Evolutionary conservation across 2,797 vertebrate species (phyloP).

Genomic region (Lagocephalus sceleratus): DNA sequence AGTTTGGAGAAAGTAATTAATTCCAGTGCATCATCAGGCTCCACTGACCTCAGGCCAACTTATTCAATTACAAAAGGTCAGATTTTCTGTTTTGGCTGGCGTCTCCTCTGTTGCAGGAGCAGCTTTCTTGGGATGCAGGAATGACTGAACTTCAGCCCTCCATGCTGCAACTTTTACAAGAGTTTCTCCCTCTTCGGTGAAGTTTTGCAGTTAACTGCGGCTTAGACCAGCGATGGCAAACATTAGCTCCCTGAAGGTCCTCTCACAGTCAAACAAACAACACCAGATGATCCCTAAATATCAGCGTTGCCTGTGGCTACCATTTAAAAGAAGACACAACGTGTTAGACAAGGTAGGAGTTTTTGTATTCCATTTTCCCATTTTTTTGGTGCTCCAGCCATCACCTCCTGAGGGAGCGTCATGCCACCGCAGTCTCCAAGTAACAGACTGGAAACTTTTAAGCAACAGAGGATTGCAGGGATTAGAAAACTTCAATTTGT

Average conservation of each 20-base stretch:
- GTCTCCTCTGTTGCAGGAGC: conserved; percentile 15
- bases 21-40: background rate
- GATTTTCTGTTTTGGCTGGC: background rate
- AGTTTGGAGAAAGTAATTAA: background rate
- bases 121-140: conserved; percentile 18
- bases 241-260: background rate
- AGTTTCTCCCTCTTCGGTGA: background rate
- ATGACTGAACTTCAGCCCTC: conserved; percentile 9
- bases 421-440: too few species aligned
- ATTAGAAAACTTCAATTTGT: too few species aligned
- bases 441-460: too few species aligned
- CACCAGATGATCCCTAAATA: too few species aligned
- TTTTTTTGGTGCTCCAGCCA: too few species aligned
- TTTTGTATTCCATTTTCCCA: too few species aligned
- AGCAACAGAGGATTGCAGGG: too few species aligned
- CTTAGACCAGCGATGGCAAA: background rate
- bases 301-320: background rate
- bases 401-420: too few species aligned
- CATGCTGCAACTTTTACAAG: conserved; percentile 13
- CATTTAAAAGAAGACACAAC: background rate
- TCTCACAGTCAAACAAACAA: too few species aligned
- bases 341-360: too few species aligned
- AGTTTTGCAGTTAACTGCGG: background rate
- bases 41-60: conserved; percentile 6
- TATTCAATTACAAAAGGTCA: background rate